A percentile compares a stretch with the other conserved stretches of the same genome.
Conservation (phyloP, 2,888 invertebrate genomes). For the Epinotia nisella region DNA sequence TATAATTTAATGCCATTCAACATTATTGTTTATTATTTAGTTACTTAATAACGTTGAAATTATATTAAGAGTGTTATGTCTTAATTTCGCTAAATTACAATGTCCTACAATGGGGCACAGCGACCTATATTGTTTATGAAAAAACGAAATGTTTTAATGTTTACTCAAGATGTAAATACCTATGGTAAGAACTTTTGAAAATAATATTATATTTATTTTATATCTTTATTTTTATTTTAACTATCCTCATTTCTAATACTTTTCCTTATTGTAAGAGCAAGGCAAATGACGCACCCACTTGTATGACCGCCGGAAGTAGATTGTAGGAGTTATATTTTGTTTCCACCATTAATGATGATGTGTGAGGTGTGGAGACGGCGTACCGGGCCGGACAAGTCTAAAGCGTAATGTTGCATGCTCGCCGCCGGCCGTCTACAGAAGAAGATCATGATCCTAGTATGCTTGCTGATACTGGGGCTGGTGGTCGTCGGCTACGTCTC, state of each 20-base stretch:
- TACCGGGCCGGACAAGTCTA: slow-evolving; percentile 59
- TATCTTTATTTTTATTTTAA: slow-evolving; percentile 68
- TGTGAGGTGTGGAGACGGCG: slow-evolving; percentile 51
- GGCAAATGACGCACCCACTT: slow-evolving; percentile 80
- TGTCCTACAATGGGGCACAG: slow-evolving; percentile 51
- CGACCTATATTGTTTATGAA: slow-evolving; percentile 64
- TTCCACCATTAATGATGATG: slow-evolving; percentile 23
- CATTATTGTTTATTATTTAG: slow-evolving; percentile 60
- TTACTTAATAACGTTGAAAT: slow-evolving; percentile 60
- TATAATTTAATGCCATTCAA: slow-evolving; percentile 76
- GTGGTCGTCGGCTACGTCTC: slow-evolving; percentile 90
- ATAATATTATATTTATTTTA: slow-evolving; percentile 80
- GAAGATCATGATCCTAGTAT: slow-evolving; percentile 96
- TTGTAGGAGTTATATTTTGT: slow-evolving; percentile 46
- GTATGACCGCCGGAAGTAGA: slow-evolving; percentile 30
- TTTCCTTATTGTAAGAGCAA: slow-evolving; percentile 48
- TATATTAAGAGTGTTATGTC: slow-evolving; percentile 56
- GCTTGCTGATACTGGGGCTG: slow-evolving; percentile 93
- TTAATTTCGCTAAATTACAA: slow-evolving; percentile 56
- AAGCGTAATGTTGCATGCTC: slow-evolving; percentile 81
- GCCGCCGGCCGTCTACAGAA: slow-evolving; percentile 86
- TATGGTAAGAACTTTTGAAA: slow-evolving; percentile 69
- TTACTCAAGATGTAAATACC: slow-evolving; percentile 81
- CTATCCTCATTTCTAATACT: slow-evolving; percentile 47
- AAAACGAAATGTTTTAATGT: slow-evolving; percentile 60